Evolutionary conservation across 2,797 vertebrate species (phyloP), one percentile per base, ranked within the genome.

Genomic region (Pterois miles): DNA sequence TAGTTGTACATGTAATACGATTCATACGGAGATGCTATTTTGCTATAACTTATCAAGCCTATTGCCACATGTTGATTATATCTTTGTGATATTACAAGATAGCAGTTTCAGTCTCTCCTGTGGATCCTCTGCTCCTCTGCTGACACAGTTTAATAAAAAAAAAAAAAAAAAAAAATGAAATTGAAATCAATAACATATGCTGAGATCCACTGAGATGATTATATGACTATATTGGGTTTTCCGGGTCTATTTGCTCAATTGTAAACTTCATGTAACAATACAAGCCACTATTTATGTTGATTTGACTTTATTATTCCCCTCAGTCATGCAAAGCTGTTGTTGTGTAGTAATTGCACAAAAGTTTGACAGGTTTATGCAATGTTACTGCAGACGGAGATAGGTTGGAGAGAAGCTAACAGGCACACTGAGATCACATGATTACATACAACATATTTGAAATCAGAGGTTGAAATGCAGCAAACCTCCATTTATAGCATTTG

Each of bases 101-200:
- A 31, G 33, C 11, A 58, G 59, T 10, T 58, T 59, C 12, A 20
- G 70, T 64, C 36, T 43, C 12, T 43, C 8, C 13, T n/a, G 1
- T 8, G n/a, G 16, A 20, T 18, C 22, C 9, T 2, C 11, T 31
- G 10, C 16, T 53, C 4, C 27, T 71, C 63, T 60, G 58, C 48
- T 65, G 57, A 71, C 50, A 25, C n/a, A 11, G 38, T 25, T 73
- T 74, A 68, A 80, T 81, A 59, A 57, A 65, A 85, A 74, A 72
- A 62, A 9, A 20, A 1, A 40, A 31, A 31, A 31, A 33, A 4
- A 4, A 7, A 33, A 33, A 33, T 4, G 7, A 7, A 7, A 33
- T 33, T 4, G 29, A 68, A 76, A 84, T 84, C 86, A 76, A 78
- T 72, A 63, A 65, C 36, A 36, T 81, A 83, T 88, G 78, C 53